Conservation (phyloP, 2,888 invertebrate genomes). For the Emesis russula region DNA sequence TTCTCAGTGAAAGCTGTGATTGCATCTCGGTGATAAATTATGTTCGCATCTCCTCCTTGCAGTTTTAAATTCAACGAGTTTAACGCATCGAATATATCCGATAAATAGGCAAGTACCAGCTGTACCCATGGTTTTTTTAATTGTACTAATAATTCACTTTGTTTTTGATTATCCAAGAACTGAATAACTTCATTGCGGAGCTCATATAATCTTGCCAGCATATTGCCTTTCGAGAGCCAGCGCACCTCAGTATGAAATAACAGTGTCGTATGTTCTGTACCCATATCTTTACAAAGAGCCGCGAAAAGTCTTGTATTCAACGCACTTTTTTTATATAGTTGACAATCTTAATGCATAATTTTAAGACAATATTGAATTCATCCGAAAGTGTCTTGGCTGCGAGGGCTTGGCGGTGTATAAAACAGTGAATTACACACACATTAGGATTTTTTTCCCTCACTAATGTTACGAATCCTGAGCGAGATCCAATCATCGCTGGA, state of each 20-base stretch:
- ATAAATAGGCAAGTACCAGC: too few relatives aligned
- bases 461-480: slow-evolving; percentile 76
- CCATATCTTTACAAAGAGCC: slow-evolving; percentile 23
- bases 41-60: slow-evolving; percentile 72
- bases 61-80: slow-evolving; percentile 40
- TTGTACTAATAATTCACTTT: slow-evolving; percentile 45
- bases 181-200: slow-evolving; percentile 47
- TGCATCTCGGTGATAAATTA: slow-evolving; percentile 67
- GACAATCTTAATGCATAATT: slow-evolving; percentile 54
- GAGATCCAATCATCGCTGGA: slow-evolving; percentile 85
- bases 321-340: slow-evolving; percentile 56
- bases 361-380: slow-evolving; percentile 43
- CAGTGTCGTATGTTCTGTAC: slow-evolving; percentile 37
- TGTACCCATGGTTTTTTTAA: too few relatives aligned
- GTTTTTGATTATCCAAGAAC: slow-evolving; percentile 47
- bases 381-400: slow-evolving; percentile 71
- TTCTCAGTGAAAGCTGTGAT: slow-evolving; percentile 68
- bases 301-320: not conserved
- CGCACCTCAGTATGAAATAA: slow-evolving; percentile 59
- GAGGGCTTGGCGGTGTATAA: slow-evolving; percentile 75
- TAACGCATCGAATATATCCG: too few relatives aligned
- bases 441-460: slow-evolving; percentile 76
- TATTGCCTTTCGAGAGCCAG: slow-evolving; percentile 65
- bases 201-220: slow-evolving; percentile 54
- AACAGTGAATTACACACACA: slow-evolving; percentile 47